Percentiles rank a stretch among this genome's conserved stretches.
Conservation (phyloP, 2,113 vertebrate genomes). For the Bungarus multicinctus region DNA sequence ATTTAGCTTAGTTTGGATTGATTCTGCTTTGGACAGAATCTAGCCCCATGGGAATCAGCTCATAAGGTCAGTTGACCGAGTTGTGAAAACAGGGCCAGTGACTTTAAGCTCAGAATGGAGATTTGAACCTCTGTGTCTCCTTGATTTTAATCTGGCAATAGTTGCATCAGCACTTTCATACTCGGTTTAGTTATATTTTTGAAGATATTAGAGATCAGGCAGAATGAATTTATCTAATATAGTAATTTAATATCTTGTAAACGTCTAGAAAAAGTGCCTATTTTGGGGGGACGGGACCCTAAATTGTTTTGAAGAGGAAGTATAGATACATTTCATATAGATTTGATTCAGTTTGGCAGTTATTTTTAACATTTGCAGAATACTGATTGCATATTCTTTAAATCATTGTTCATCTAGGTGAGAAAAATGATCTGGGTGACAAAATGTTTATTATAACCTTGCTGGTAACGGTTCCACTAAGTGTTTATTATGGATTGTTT, state of each 20-base stretch:
- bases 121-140: background rate
- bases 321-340: background rate
- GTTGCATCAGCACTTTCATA: background rate
- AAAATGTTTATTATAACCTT: background rate
- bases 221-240: background rate
- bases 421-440: background rate
- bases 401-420: background rate
- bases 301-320: background rate
- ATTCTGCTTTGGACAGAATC: background rate
- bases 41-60: background rate
- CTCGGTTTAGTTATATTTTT: background rate
- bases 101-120: background rate
- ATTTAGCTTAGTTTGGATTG: background rate
- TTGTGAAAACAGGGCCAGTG: background rate
- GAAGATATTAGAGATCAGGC: background rate
- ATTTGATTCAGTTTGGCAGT: background rate
- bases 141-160: background rate
- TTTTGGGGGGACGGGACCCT: background rate
- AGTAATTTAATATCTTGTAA: background rate
- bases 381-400: background rate
- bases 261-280: background rate
- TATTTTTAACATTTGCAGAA: background rate
- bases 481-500: background rate
- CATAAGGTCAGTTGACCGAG: background rate
- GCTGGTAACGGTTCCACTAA: too few species aligned